Evolutionary conservation across 1,140 invertebrate genomes (phyloP).

Genomic region (Coenobita brevimanus): DNA sequence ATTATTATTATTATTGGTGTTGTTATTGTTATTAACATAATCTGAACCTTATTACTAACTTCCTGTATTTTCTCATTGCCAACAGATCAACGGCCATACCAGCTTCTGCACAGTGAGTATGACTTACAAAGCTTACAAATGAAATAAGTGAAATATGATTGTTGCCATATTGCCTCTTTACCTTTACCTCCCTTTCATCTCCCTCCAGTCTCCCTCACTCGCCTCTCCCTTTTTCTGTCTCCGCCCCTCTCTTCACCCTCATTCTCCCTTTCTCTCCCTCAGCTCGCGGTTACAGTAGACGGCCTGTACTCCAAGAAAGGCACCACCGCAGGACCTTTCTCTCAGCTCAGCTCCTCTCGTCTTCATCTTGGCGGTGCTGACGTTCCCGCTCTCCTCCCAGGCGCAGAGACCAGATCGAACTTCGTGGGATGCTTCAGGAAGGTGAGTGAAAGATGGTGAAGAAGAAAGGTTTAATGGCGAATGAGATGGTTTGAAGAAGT

Average conservation of each 20-base stretch:
- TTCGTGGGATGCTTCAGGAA: slow-evolving; percentile 97
- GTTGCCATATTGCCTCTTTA: not conserved
- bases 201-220: not conserved
- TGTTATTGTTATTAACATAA: not conserved
- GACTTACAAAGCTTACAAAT: no score
- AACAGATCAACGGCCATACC: no score
- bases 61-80: not conserved
- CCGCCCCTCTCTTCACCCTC: not conserved
- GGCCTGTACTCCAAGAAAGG: slow-evolving; percentile 93
- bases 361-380: slow-evolving; percentile 93
- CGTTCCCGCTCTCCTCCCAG: slow-evolving; percentile 84
- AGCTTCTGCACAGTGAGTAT: no score
- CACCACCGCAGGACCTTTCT: slow-evolving; percentile 93
- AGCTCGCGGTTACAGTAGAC: slow-evolving; percentile 94
- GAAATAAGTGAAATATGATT: no score
- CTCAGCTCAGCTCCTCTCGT: slow-evolving; percentile 88
- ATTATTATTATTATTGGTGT: no score
- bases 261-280: slow-evolving; percentile 60
- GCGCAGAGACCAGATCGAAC: slow-evolving; percentile 88
- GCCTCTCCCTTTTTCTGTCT: not conserved
- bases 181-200: not conserved
- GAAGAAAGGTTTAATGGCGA: no score
- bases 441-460: slow-evolving; percentile 82
- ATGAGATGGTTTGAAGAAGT: no score
- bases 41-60: no score